phyloP scores from a whole-genome alignment of 2,113 vertebrate genomes.

The Varanus komodoensis region DNA sequence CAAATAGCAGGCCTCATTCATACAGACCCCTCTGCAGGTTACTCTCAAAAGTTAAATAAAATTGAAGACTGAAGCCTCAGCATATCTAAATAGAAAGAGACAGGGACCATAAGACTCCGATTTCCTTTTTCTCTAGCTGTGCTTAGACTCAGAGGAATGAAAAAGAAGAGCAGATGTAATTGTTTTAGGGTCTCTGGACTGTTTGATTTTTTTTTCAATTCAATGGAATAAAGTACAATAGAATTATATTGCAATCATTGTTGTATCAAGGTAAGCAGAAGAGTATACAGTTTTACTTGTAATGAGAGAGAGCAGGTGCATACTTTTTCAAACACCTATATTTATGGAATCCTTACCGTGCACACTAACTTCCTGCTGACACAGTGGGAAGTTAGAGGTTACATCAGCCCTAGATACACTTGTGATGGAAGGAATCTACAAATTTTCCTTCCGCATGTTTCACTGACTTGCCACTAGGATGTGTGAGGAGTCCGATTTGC shows the following conservation, averaged over 20 bases:
- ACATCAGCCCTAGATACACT: too few species aligned
- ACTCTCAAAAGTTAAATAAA: constrained; percentile 29
- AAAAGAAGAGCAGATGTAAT: not conserved
- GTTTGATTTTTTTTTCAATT: constrained; percentile 5
- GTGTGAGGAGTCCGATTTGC: too few species aligned
- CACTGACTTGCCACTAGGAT: too few species aligned
- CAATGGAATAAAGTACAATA: not conserved
- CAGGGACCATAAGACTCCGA: constrained; percentile 3
- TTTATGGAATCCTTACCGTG: constrained; percentile 50
- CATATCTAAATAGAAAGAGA: not conserved
- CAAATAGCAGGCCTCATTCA: constrained; percentile 30
- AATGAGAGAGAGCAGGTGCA: constrained; percentile 60
- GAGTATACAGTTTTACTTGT: not conserved
- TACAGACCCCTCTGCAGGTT: not conserved
- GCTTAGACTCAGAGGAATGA: not conserved
- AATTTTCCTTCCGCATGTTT: too few species aligned
- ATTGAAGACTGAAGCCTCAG: constrained; percentile 11
- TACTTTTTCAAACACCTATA: constrained; percentile 59
- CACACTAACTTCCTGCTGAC: constrained; percentile 13
- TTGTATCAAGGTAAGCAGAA: not conserved
- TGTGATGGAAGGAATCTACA: too few species aligned
- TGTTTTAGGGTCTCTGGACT: not conserved
- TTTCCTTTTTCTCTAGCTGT: not conserved
- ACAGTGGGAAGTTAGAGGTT: too few species aligned
- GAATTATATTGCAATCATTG: not conserved